Base-by-base conservation (phyloP, 2,113 vertebrate species). In the Scalopus aquaticus region DNA sequence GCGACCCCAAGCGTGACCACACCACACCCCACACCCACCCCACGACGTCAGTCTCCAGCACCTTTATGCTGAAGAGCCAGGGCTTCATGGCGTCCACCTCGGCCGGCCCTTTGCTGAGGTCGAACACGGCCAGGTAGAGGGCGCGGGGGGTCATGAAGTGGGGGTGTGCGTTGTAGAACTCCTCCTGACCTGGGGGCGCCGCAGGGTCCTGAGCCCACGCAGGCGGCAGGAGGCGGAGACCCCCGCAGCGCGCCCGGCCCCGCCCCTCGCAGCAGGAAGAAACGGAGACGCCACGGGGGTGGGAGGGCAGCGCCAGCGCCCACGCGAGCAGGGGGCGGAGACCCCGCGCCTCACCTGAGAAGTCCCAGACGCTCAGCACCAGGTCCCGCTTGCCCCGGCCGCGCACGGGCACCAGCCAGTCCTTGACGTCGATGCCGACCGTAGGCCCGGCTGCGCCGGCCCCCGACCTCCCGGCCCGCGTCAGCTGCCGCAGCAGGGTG, bases 51-150 rank as follows among this genome's bases (percentile, higher is more conserved):
- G 12, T 2, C 7, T 3, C 49, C 49, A 17, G 49, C 92, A 99
- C 99, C 98, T 99, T 99, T 96, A 99, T 99, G 97, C 99, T 99
- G 96, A 99, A 99, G 88, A 99, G 99, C 99, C 99, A 99, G 0
- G 99, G 99, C 93, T 99, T 99, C 97, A 99, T 99, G 44, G 99
- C 98, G 39, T 99, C 99, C 93, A 99, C 98, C 96, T 99, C 99
- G 46, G 98, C 96, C 83, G 97, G 97, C 92, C 99, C 99, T 97
- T 99, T 99, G 97, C 99, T 99, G 93, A 99, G 98, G 97, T 99
- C 98, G 93, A 99, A 99, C 67, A 99, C 99, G 72, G 99, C 99
- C 76, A 99, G 98, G 97, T 99, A 99, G 9, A 99, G 97, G 9
- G 99, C 99, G 91, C 99, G 98, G 78, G 98, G 98, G 0, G 99